Percentiles rank a stretch among this genome's conserved stretches.
These are phyloP conservation scores for Alviniconcha strummeri DNA, from an alignment of 2,888 invertebrate species.

Conservation along the genomic window DNA sequence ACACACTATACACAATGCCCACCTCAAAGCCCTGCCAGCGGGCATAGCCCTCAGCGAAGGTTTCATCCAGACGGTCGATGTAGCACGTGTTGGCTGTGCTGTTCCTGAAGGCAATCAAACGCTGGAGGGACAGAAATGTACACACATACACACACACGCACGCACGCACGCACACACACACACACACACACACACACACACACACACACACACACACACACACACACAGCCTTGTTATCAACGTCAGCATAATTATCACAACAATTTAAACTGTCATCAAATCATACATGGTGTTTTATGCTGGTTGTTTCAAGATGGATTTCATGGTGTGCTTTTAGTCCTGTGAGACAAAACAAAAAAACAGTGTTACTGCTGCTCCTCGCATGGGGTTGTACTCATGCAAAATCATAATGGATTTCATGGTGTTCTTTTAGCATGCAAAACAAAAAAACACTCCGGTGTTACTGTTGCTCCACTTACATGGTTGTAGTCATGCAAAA, in stretches of 20 bases:
- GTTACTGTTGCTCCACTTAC: no score
- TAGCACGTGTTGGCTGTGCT: slow-evolving; percentile 36
- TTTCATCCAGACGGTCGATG: slow-evolving; percentile 41
- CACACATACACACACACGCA: neutral
- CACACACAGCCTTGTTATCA: neutral
- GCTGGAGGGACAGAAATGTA: slow-evolving; percentile 16
- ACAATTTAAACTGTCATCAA: neutral
- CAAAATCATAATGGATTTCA: no score
- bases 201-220: slow-evolving; percentile 15
- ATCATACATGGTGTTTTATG: no score
- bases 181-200: slow-evolving; percentile 3
- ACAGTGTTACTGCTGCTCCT: neutral
- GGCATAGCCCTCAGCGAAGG: slow-evolving; percentile 40
- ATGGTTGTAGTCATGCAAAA: no score
- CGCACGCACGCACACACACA: slow-evolving; percentile 4
- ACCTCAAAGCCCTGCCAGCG: slow-evolving; percentile 42
- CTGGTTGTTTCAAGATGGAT: no score
- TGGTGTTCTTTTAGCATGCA: no score
- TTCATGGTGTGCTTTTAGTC: no score
- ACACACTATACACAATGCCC: neutral
- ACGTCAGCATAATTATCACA: neutral
- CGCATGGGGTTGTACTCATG: no score
- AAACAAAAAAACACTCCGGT: no score
- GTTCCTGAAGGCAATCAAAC: slow-evolving; percentile 41
- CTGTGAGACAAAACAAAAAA: neutral